Conservation (phyloP, 2,797 vertebrate species). For the Pygocentrus nattereri region DNA sequence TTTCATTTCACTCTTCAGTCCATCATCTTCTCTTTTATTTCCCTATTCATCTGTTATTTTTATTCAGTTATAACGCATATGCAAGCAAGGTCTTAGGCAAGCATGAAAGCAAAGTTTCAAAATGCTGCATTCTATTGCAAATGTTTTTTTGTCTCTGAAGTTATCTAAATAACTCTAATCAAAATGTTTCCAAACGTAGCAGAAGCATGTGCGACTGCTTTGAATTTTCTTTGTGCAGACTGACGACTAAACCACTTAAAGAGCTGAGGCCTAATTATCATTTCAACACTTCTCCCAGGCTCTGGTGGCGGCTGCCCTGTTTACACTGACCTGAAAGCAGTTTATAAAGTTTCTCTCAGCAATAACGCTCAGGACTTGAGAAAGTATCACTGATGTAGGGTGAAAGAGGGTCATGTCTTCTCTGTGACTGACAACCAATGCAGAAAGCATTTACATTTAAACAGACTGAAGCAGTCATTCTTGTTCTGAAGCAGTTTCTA, state of each 20-base stretch:
- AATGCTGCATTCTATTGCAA: not conserved
- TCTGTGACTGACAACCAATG: constrained; percentile 34
- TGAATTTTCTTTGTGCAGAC: constrained; percentile 42
- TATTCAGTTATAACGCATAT: constrained; percentile 2
- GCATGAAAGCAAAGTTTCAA: constrained; percentile 2
- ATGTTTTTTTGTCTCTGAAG: not conserved
- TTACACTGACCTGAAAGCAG: constrained; percentile 34
- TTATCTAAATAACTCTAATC: constrained; percentile 18
- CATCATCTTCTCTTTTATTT: constrained; percentile 7
- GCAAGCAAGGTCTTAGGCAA: not conserved
- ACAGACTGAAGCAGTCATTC: constrained; percentile 43
- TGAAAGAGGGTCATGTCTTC: not conserved
- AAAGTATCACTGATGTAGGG: not conserved
- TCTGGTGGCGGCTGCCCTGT: constrained; percentile 8
- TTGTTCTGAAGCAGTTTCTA: constrained; percentile 26
- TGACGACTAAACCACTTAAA: constrained; percentile 39
- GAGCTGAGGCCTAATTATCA: constrained; percentile 46
- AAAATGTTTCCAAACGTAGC: constrained; percentile 66
- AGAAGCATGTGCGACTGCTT: constrained; percentile 30
- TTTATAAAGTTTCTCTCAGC: constrained; percentile 2
- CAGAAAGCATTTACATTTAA: constrained; percentile 51
- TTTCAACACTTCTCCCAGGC: constrained; percentile 46
- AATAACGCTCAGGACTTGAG: constrained; percentile 15
- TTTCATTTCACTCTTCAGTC: constrained; percentile 60
- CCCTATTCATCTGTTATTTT: not conserved